phyloP scores from a whole-genome alignment of 2,113 vertebrate species.

The Urocitellus parryii region DNA sequence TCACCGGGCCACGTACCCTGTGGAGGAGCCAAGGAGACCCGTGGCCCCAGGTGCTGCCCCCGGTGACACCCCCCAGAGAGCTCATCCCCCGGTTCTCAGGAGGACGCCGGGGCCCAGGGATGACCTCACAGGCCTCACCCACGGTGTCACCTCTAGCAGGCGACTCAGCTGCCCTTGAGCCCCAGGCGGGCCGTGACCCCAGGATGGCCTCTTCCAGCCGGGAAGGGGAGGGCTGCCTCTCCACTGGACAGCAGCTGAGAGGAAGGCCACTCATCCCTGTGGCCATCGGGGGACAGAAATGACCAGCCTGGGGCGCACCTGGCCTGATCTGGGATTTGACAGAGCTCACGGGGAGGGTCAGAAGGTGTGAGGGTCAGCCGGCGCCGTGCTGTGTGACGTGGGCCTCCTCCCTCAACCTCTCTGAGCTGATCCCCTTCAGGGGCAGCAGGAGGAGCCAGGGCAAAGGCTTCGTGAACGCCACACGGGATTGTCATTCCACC shows the following conservation, averaged over 20 bases:
- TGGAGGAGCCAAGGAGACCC: not conserved
- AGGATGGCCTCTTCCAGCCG: fast-evolving
- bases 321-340: not conserved
- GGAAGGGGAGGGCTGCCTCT: not conserved
- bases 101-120: not conserved
- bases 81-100: not conserved
- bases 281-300: fast-evolving
- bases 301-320: fast-evolving
- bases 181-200: fast-evolving
- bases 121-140: not conserved
- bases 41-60: fast-evolving
- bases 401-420: not conserved
- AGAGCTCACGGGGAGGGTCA: fast-evolving
- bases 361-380: fast-evolving
- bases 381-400: not conserved
- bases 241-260: not conserved
- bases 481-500: not conserved
- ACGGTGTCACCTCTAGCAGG: not conserved
- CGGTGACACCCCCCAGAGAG: not conserved
- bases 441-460: not conserved
- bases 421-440: not conserved
- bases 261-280: not conserved
- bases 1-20: not conserved
- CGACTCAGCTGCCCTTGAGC: not conserved
- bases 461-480: not conserved